Evolutionary conservation across 2,888 invertebrate species (phyloP).

Genomic region (Drosophila demipolita): DNA sequence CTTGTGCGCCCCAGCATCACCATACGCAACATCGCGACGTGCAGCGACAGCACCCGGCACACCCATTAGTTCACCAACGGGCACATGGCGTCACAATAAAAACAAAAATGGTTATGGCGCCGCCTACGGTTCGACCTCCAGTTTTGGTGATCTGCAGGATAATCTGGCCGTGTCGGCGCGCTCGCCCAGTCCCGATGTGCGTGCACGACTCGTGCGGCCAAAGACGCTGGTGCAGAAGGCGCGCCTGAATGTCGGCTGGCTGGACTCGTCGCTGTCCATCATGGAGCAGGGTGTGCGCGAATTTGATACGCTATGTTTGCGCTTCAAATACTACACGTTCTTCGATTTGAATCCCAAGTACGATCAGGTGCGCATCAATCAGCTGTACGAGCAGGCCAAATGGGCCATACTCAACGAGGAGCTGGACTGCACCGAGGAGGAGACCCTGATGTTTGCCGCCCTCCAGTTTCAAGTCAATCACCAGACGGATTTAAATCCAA

Average conservation of each 20-base stretch:
- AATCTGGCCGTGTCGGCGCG: slow-evolving; percentile 94
- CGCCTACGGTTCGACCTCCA: slow-evolving; percentile 84
- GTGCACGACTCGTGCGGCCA: slow-evolving; percentile 91
- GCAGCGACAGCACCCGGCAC: slow-evolving; percentile 86
- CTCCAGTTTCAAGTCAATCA: slow-evolving; percentile 96
- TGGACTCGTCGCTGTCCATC: slow-evolving; percentile 98
- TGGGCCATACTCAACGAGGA: slow-evolving; percentile 99
- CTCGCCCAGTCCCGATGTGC: slow-evolving; percentile 92
- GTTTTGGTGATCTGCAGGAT: slow-evolving; percentile 85
- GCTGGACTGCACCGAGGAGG: slow-evolving; percentile 99
- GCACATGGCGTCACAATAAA: slow-evolving; percentile 84
- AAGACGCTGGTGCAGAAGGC: slow-evolving; percentile 95
- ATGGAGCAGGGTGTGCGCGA: slow-evolving; percentile 99
- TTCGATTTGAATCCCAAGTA: slow-evolving; percentile 99
- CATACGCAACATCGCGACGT: slow-evolving; percentile 85
- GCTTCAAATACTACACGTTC: slow-evolving; percentile 98
- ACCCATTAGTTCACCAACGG: slow-evolving; percentile 90
- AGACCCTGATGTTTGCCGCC: slow-evolving; percentile 99
- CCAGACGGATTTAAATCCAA: slow-evolving; percentile 86
- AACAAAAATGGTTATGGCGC: slow-evolving; percentile 83
- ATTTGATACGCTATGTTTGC: slow-evolving; percentile 94
- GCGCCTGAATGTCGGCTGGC: slow-evolving; percentile 97
- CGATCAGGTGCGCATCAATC: slow-evolving; percentile 98
- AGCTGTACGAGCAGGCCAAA: slow-evolving; percentile 99
- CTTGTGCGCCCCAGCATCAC: slow-evolving; percentile 86